Percentiles rank a stretch among this genome's conserved stretches.
Conservation (phyloP, 2,888 invertebrate genomes). For the Dendrolimus houi region DNA sequence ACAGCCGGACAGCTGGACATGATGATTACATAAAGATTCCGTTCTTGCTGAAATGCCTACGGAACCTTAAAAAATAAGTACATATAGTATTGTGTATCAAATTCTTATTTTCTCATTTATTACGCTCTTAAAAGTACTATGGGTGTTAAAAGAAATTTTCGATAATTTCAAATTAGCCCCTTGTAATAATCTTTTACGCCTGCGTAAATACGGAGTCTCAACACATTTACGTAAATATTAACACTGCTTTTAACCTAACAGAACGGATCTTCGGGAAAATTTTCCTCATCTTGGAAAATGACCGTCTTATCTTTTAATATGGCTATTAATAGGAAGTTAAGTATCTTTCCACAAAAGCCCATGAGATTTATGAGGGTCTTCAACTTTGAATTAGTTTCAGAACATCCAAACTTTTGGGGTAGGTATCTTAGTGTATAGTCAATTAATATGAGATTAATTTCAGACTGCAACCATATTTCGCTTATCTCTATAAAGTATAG, state of each 20-base stretch:
- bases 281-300: constrained; percentile 3
- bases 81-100: no score
- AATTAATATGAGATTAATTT: not conserved
- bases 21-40: no score
- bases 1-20: no score
- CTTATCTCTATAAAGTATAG: no score
- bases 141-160: no score
- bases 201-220: no score
- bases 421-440: not conserved
- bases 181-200: no score
- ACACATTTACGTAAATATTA: not conserved
- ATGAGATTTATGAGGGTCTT: constrained; percentile 28
- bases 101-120: no score
- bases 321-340: constrained; percentile 23
- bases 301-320: constrained; percentile 12
- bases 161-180: no score
- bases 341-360: constrained; percentile 28
- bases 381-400: constrained; percentile 44
- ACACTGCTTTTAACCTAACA: not conserved
- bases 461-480: not conserved
- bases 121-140: no score
- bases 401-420: constrained; percentile 47
- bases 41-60: no score
- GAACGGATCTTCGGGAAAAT: not conserved
- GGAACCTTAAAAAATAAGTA: no score